Evolutionary conservation across 2,888 invertebrate species (phyloP), one percentile per base, ranked within the genome.

Genomic region (Ichneumon xanthorius): DNA sequence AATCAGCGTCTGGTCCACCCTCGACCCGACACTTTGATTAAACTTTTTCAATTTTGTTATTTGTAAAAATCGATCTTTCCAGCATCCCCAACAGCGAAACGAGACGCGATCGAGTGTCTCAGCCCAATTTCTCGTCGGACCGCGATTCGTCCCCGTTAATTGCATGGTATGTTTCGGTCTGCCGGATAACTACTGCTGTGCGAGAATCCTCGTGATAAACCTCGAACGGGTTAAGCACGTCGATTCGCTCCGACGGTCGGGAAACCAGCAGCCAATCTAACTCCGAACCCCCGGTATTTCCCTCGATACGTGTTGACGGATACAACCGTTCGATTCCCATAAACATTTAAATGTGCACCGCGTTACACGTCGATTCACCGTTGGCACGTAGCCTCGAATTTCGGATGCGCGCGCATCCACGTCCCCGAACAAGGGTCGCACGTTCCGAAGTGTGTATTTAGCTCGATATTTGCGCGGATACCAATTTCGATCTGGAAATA

Each of bases 231-330:
- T 65, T 19, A 77, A 79, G 65, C 71, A 68, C 78, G 40, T 79
- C 75, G 53, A 81, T 65, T 63, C 70, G 70, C 70, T 75, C 70
- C 48, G 73, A 65, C 70, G 53, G 58, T 77, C 45, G 45, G 45
- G 14, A 58, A 63, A 75, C 75, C 55, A 45, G 30, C 55, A 72
- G 65, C 40, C 80, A 80, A 80, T 84, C 67, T 50, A 77, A 37
- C 50, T 26, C 55, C 22, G 53, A 80, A 84, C 26, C 26, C 67
- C 45, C 40, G 40, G 40, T 45, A 68, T 68, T 61, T 67, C 58
- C 53, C 50, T 63, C 50, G 61, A 22, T 70, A 58, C 26, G 61
- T 75, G 75, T 7, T 71, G 72, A 65, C 76, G 58, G 22, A 50
- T 76, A 26, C 78, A 65, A 75, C 30, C 70, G 61, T 53, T 55